A percentile compares a stretch with the other conserved stretches of the same genome.
These are phyloP conservation scores for Netelia melanura DNA, from an alignment of 2,888 invertebrate species.

Conservation along the genomic window DNA sequence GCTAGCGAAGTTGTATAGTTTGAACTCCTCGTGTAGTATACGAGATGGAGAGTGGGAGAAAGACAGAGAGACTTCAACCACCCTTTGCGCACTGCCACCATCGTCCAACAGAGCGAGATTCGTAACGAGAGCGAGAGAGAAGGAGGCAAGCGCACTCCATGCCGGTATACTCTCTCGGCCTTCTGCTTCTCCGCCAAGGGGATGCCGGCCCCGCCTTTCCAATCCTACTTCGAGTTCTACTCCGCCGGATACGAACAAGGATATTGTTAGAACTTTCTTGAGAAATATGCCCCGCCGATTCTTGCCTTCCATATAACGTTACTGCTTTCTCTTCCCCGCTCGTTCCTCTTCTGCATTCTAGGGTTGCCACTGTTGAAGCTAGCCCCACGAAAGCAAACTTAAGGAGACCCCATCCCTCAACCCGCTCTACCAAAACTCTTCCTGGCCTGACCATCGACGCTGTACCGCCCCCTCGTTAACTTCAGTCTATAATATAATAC, in stretches of 20 bases:
- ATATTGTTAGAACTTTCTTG: slow-evolving; percentile 69
- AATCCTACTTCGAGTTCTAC: slow-evolving; percentile 66
- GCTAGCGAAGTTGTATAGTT: slow-evolving; percentile 60
- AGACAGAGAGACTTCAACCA: slow-evolving; percentile 13
- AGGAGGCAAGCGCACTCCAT: not conserved
- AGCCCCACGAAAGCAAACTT: slow-evolving; percentile 46
- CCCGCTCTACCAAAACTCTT: slow-evolving; percentile 7
- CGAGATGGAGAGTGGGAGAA: slow-evolving; percentile 10
- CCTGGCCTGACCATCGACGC: slow-evolving; percentile 24
- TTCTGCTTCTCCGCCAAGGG: slow-evolving; percentile 52
- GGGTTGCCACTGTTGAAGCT: slow-evolving; percentile 49
- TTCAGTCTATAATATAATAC: slow-evolving; percentile 3
- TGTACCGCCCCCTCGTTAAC: slow-evolving; percentile 33
- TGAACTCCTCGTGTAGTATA: slow-evolving; percentile 26
- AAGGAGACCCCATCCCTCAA: slow-evolving; percentile 1
- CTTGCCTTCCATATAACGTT: slow-evolving; percentile 29
- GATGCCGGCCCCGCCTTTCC: slow-evolving; percentile 61
- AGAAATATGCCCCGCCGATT: slow-evolving; percentile 64
- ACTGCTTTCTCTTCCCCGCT: slow-evolving; percentile 2
- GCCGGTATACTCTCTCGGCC: slow-evolving; percentile 5
- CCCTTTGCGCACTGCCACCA: slow-evolving; percentile 24
- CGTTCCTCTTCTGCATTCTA: not conserved
- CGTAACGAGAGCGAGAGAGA: slow-evolving; percentile 29
- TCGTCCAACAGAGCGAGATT: slow-evolving; percentile 46
- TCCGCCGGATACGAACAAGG: slow-evolving; percentile 62